These are phyloP conservation scores for Notothenia coriiceps DNA, from an alignment of 2,113 vertebrate genomes.

Conservation along the genomic window DNA sequence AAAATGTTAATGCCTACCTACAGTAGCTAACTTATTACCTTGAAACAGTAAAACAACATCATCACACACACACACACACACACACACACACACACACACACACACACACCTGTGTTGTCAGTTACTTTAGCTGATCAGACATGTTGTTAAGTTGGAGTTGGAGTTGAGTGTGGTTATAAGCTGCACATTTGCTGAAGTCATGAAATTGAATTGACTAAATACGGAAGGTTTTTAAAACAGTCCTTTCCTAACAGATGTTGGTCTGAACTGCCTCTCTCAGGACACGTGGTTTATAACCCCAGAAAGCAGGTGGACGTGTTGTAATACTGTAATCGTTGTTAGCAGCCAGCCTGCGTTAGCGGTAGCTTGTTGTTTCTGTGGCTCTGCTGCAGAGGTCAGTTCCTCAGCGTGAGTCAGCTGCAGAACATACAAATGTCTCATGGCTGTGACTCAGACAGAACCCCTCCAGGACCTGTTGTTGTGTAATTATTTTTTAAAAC, in stretches of 20 bases:
- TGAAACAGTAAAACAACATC: too few relatives aligned
- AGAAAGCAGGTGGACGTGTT: constrained; percentile 21
- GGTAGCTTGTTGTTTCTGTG: background rate
- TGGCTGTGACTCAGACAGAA: constrained; percentile 20
- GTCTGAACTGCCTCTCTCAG: background rate
- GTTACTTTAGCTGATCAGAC: background rate
- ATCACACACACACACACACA: too few relatives aligned
- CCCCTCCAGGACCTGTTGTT: too few relatives aligned
- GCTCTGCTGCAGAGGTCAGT: background rate
- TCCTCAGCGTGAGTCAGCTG: constrained; percentile 20
- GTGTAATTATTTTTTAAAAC: background rate
- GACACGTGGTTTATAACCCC: constrained; percentile 38
- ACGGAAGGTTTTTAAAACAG: background rate
- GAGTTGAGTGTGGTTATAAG: background rate
- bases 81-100: too few relatives aligned
- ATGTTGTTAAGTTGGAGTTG: background rate
- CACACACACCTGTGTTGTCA: too few relatives aligned
- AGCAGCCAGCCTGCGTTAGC: constrained; percentile 15
- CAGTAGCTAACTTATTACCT: too few relatives aligned
- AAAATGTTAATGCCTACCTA: background rate
- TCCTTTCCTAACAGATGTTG: background rate
- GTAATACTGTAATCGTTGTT: constrained; percentile 3
- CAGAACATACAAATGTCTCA: constrained; percentile 26
- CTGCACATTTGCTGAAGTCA: background rate
- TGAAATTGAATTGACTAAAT: background rate